These are phyloP conservation scores for Cololabis saira DNA, from an alignment of 2,113 vertebrate genomes.

Conservation along the genomic window DNA sequence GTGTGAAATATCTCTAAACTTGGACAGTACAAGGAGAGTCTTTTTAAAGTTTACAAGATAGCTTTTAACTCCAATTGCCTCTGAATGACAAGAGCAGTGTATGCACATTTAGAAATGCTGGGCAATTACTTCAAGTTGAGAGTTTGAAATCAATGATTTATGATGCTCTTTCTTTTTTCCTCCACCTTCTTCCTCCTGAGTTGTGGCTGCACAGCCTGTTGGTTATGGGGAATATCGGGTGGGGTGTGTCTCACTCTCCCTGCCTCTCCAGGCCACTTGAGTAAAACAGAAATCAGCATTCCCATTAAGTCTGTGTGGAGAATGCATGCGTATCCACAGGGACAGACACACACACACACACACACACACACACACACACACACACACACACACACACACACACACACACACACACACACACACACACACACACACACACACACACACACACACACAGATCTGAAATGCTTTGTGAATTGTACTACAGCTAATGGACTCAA, in stretches of 20 bases:
- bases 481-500: slow-evolving; percentile 29
- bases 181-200: not conserved
- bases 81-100: not conserved
- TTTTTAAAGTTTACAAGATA: too few relatives aligned
- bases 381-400: not conserved
- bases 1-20: not conserved
- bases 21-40: not conserved
- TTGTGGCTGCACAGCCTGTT: slow-evolving; percentile 20
- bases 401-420: not conserved
- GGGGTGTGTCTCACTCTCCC: slow-evolving; percentile 32
- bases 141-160: not conserved
- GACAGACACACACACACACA: not conserved
- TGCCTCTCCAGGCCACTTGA: not conserved
- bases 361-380: not conserved
- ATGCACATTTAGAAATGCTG: too few relatives aligned
- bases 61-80: not conserved
- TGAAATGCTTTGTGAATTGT: slow-evolving; percentile 7
- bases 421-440: too few relatives aligned
- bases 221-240: slow-evolving; percentile 46
- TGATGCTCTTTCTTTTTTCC: not conserved
- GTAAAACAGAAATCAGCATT: slow-evolving; percentile 25
- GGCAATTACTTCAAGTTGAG: too few relatives aligned
- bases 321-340: slow-evolving; percentile 3
- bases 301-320: not conserved
- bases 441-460: not conserved